Base-by-base conservation (phyloP, 2,797 vertebrate genomes). In the Coracias cyanogaster region DNA sequence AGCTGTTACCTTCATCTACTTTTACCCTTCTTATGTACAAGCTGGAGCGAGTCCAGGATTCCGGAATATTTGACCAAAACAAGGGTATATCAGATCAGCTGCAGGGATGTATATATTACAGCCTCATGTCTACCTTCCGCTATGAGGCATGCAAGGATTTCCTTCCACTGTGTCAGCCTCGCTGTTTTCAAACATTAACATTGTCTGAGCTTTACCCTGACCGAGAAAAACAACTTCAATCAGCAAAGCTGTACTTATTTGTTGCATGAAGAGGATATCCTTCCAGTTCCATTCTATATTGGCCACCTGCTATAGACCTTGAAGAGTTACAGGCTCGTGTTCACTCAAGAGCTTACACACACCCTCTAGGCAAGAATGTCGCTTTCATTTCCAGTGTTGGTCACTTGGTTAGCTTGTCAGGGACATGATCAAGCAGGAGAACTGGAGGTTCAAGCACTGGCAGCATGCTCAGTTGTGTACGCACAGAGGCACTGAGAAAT, bases 181-280 rank as follows among this genome's bases (percentile, higher is more conserved):
- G 64, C 84, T 82, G 78, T 22, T 89, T 69, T 69, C 96, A 84
- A 93, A 61, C 69, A 46, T 39, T 12, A 64, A 86, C 93, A 97
- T 94, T 95, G 94, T 97, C 78, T 55, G 61, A 90, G 91, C 87
- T 93, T 97, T 91, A 96, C 86, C 82, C 86, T 97, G 90, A 84
- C 86, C 1, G 28, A 78, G 58, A 92, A 96, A 97, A 97, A 94
- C 94, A 95, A 92, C 87, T 92, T 82, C 74, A 79, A 92, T 93
- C 94, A 96, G 86, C 81, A 92, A 86, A 94, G 69, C 84, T 94
- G 61, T 39, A 46, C 80, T 95, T 96, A 69, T 77, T 69, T 82
- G 54, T 39, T 89, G 81, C 90, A 69, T 65, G 25, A 82, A 95
- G 93, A 97, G 96, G 97, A 97, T 97, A 96, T 97, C 96, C 96